These are phyloP conservation scores for Oasisia sp. DNA, from an alignment of 2,888 invertebrate genomes.

Conservation along the genomic window DNA sequence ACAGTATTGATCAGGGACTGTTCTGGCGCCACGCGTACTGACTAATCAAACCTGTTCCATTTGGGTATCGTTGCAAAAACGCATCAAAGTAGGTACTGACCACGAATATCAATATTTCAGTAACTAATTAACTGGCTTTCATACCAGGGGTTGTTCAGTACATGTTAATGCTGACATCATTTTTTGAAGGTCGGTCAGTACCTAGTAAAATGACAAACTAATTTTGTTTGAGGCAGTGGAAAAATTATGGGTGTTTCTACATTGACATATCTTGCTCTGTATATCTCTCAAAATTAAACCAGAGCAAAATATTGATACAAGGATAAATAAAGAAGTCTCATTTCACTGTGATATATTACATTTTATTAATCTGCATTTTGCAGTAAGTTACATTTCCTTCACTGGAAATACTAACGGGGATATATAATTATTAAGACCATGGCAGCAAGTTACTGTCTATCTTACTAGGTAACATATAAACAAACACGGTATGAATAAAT, in stretches of 20 bases:
- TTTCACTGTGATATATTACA: no score
- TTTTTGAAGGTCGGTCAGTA: not conserved
- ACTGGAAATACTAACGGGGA: not conserved
- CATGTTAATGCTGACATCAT: not conserved
- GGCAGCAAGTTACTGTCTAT: not conserved
- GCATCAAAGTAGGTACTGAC: not conserved
- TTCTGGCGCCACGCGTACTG: not conserved
- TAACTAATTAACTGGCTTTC: constrained; percentile 1
- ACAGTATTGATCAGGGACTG: not conserved
- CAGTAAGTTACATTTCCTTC: not conserved
- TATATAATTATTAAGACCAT: not conserved
- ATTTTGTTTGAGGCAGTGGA: not conserved
- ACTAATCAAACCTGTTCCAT: constrained; percentile 3
- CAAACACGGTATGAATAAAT: not conserved
- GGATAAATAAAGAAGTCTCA: not conserved
- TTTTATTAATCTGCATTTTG: not conserved
- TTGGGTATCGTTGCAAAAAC: not conserved
- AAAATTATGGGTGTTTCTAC: not conserved
- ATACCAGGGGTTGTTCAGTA: not conserved
- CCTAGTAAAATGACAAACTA: not conserved
- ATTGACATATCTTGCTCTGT: not conserved
- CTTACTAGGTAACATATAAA: not conserved
- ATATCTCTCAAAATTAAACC: not conserved
- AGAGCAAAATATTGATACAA: not conserved
- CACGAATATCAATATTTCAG: not conserved